Conservation (phyloP, 2,888 invertebrate species). For the Phasia obesa region DNA sequence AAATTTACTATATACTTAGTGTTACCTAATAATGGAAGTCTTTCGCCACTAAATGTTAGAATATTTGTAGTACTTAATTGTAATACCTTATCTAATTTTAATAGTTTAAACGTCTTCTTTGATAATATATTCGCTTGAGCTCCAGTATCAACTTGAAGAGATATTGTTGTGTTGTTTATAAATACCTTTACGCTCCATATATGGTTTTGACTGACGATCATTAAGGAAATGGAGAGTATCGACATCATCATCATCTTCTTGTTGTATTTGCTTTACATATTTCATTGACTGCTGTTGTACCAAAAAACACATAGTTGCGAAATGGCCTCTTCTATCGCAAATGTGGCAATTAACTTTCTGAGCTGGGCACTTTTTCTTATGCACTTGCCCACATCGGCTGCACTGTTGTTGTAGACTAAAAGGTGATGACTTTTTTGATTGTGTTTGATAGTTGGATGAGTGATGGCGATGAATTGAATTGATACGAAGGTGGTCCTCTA, state of each 20-base stretch:
- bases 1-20: not conserved
- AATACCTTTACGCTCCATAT: constrained; percentile 3
- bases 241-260: constrained; percentile 2
- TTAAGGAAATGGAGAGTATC: not conserved
- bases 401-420: not conserved
- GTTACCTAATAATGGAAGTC: not conserved
- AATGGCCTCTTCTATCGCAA: constrained; percentile 42
- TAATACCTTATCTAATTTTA: constrained; percentile 21
- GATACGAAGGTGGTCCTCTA: not conserved
- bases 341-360: constrained; percentile 24
- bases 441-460: not conserved
- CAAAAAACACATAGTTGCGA: constrained; percentile 39
- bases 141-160: constrained; percentile 29
- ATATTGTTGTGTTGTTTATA: constrained; percentile 16
- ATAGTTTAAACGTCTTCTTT: constrained; percentile 1
- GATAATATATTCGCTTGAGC: constrained; percentile 31
- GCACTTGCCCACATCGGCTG: constrained; percentile 13
- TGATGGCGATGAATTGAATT: not conserved
- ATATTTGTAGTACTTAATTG: constrained; percentile 14
- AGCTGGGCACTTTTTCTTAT: constrained; percentile 24
- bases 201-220: not conserved
- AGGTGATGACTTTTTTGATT: not conserved
- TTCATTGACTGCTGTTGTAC: not conserved
- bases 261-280: constrained; percentile 6
- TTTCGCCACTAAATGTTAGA: constrained; percentile 23